Percentiles rank a stretch among this genome's conserved stretches.
Conservation (phyloP, 1,140 invertebrate genomes). For the Gyrodactylus salaris region DNA sequence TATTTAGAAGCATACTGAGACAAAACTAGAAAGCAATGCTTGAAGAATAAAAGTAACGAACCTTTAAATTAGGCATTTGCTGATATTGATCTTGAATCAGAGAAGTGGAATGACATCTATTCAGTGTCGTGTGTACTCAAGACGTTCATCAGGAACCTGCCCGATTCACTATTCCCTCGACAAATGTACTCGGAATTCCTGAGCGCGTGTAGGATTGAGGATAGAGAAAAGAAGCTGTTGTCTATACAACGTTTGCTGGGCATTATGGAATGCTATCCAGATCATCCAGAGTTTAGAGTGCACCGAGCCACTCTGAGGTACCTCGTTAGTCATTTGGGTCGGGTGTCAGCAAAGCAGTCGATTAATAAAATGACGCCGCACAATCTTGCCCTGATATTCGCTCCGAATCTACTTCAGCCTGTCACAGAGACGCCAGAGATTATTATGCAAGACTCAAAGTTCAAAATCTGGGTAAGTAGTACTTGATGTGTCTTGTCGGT, state of each 20-base stretch:
- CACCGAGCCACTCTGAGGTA: constrained; percentile 4
- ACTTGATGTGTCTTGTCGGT: background rate
- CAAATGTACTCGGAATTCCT: background rate
- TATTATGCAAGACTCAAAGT: background rate
- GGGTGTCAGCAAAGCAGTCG: background rate
- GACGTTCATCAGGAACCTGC: background rate
- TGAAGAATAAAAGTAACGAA: no score
- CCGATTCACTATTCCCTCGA: background rate
- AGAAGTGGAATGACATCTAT: constrained; percentile 4
- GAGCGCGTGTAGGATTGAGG: background rate
- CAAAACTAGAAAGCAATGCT: no score
- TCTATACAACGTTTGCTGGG: constrained; percentile 3
- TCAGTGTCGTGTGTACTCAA: background rate
- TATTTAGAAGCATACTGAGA: no score
- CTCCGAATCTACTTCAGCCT: constrained; percentile 3
- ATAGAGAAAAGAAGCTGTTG: background rate
- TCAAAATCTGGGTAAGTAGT: background rate
- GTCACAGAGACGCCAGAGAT: constrained; percentile 1
- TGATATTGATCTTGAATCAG: constrained; percentile 1
- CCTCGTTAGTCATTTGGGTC: background rate
- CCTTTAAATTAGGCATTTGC: no score
- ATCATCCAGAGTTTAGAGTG: constrained; percentile 3
- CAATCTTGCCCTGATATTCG: constrained; percentile 7
- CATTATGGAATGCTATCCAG: constrained; percentile 4
- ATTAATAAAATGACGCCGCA: constrained; percentile 4